Base-by-base conservation (phyloP, 2,797 vertebrate genomes). In the Allobates femoralis region DNA sequence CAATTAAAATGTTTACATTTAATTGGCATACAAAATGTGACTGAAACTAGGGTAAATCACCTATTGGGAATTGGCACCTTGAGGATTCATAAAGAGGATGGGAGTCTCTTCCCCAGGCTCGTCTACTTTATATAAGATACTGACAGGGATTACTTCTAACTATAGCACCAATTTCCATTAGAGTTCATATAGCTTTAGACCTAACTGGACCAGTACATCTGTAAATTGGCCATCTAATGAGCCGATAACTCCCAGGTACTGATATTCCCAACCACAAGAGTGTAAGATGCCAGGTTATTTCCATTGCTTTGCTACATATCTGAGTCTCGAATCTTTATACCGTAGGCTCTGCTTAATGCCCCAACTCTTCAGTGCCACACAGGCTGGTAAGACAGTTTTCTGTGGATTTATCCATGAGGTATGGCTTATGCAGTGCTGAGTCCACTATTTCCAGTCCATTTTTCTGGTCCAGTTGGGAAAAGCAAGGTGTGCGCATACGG, bases 81-180 rank as follows among this genome's bases (percentile, higher is more conserved):
- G 32, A 41, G 41, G 23, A 28, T 26, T 30, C 34, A n/a, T 34
- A 46, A 19, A 66, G 30, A 26, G 60, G 3, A 28, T 11, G 76
- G n/a, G 32, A 60, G 8, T 41, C 32, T 46, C 37, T 78, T 69
- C 58, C 41, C 46, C 55, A 28, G 4, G 28, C n/a, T 71, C 14
- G 50, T 41, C 37, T 53, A 12, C 46, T 79, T 23, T 12, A 34
- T 79, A 66, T 46, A 77, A 18, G 15, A 78, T 85, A 51, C 11
- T 8, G 26, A 71, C n/a, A 71, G 77, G 62, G 62, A 51, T 55
- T 75, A 53, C 28, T 55, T 8, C 5, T 32, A 18, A 55, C 46
- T 32, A 69, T 79, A 85, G 84, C 84, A 85, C 84, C 84, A 74
- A 85, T 50, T 67, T 30, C 60, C 46, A 28, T 26, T 50, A 46